A percentile compares a stretch with the other conserved stretches of the same genome.
Evolutionary conservation across 2,113 vertebrate species (phyloP).

Genomic region (Cottus gobio): DNA sequence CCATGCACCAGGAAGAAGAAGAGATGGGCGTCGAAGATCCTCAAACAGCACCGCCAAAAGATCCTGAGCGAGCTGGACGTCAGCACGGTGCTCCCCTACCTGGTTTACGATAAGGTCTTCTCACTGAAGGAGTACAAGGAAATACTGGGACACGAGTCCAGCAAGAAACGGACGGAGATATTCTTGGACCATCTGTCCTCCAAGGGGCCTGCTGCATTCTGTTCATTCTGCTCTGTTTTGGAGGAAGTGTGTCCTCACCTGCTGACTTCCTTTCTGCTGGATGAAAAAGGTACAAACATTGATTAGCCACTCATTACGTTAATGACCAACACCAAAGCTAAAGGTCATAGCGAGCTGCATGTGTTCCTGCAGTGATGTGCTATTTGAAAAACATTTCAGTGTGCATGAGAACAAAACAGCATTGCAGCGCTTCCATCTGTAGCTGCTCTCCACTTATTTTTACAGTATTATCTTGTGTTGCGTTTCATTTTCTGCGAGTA

Average conservation of each 20-base stretch:
- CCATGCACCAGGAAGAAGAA: slow-evolving; percentile 81
- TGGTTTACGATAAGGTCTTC: slow-evolving; percentile 89
- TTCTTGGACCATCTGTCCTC: slow-evolving; percentile 88
- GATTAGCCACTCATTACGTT: slow-evolving; percentile 24
- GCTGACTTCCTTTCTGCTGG: slow-evolving; percentile 89
- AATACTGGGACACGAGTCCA: slow-evolving; percentile 84
- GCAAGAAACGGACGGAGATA: slow-evolving; percentile 79
- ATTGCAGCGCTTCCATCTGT: slow-evolving; percentile 8
- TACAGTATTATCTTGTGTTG: slow-evolving; percentile 4
- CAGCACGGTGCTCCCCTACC: slow-evolving; percentile 85
- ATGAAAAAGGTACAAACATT: slow-evolving; percentile 87
- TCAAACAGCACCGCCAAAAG: slow-evolving; percentile 83
- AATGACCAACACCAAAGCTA: slow-evolving; percentile 9
- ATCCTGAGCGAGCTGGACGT: slow-evolving; percentile 87
- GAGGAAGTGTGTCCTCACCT: slow-evolving; percentile 91
- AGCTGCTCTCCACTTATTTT: neutral
- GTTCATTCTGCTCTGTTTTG: slow-evolving; percentile 88
- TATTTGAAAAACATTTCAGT: slow-evolving; percentile 3
- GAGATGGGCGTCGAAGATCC: slow-evolving; percentile 83
- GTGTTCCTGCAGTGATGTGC: neutral
- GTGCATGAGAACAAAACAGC: neutral
- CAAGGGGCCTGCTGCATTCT: slow-evolving; percentile 89
- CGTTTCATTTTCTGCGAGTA: slow-evolving; percentile 22
- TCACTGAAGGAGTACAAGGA: slow-evolving; percentile 90
- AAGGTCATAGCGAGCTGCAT: slow-evolving; percentile 13